Percentiles rank a stretch among this genome's conserved stretches.
These are phyloP conservation scores for Mirounga angustirostris DNA, from an alignment of 2,113 vertebrate species.

Conservation along the genomic window DNA sequence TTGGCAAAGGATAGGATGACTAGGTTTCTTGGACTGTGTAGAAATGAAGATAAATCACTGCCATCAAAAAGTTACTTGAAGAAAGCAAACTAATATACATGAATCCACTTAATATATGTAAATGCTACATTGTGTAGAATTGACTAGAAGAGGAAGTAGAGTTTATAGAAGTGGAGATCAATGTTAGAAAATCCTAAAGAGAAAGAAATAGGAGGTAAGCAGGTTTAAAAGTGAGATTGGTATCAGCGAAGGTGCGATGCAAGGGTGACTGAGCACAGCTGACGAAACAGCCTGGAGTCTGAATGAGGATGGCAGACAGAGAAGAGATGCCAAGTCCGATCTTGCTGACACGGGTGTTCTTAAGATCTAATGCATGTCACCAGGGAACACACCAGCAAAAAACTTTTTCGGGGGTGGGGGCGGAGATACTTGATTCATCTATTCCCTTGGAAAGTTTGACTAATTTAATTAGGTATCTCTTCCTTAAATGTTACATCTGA, in stretches of 20 bases:
- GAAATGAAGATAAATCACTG: slow-evolving; percentile 56
- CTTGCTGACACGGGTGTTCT: neutral
- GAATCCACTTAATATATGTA: slow-evolving; percentile 45
- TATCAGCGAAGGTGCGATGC: neutral
- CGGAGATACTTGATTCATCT: neutral
- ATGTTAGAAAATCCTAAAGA: neutral
- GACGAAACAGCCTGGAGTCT: neutral
- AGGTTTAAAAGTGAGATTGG: neutral
- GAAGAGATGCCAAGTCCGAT: neutral
- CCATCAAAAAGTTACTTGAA: neutral
- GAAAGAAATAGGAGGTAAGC: neutral
- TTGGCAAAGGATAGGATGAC: neutral
- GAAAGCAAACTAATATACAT: slow-evolving; percentile 44
- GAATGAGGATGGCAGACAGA: rapidly evolving
- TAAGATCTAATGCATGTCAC: neutral
- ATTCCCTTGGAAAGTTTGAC: neutral
- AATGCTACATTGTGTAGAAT: neutral
- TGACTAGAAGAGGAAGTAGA: neutral
- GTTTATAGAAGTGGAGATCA: neutral
- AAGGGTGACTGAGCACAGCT: neutral
- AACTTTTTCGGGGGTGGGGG: neutral
- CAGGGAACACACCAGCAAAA: neutral
- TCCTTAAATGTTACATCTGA: neutral
- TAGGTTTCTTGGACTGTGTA: slow-evolving; percentile 18
- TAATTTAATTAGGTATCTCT: neutral